Percentiles rank a stretch among this genome's conserved stretches.
Evolutionary conservation across 2,113 vertebrate species (phyloP).

Genomic region (Oreochromis aureus): DNA sequence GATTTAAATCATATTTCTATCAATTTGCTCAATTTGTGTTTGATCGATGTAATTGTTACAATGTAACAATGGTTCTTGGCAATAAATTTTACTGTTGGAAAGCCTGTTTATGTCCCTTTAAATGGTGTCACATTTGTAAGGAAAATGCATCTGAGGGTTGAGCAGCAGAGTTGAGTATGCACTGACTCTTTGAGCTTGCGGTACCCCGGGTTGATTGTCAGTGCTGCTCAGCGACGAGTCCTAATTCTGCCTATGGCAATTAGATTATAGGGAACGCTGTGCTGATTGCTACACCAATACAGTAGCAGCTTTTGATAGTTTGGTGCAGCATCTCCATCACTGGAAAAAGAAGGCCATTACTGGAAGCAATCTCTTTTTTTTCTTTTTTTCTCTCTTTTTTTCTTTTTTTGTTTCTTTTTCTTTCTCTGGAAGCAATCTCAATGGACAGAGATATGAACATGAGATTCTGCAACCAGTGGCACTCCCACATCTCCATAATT

Average conservation of each 20-base stretch:
- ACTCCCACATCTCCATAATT: not conserved
- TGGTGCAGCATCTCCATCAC: not conserved
- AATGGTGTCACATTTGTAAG: not conserved
- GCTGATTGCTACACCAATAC: not conserved
- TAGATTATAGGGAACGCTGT: not conserved
- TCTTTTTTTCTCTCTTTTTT: too few relatives aligned
- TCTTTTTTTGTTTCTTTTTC: too few relatives aligned
- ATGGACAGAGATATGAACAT: not conserved
- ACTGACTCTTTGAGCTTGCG: not conserved
- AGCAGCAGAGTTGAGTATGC: not conserved
- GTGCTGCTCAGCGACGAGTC: rapidly evolving
- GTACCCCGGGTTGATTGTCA: not conserved
- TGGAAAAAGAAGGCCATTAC: not conserved
- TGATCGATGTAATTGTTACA: not conserved
- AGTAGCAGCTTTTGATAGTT: not conserved
- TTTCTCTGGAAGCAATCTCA: not conserved
- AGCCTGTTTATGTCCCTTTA: not conserved
- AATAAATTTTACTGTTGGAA: not conserved
- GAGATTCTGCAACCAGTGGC: rapidly evolving
- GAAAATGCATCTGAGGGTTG: not conserved
- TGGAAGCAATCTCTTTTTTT: too few relatives aligned
- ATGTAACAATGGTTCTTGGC: not conserved
- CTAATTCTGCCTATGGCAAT: not conserved
- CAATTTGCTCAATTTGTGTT: not conserved
- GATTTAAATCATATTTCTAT: not conserved